phyloP scores from a whole-genome alignment of 2,113 vertebrate genomes.

The Cynocephalus volans region DNA sequence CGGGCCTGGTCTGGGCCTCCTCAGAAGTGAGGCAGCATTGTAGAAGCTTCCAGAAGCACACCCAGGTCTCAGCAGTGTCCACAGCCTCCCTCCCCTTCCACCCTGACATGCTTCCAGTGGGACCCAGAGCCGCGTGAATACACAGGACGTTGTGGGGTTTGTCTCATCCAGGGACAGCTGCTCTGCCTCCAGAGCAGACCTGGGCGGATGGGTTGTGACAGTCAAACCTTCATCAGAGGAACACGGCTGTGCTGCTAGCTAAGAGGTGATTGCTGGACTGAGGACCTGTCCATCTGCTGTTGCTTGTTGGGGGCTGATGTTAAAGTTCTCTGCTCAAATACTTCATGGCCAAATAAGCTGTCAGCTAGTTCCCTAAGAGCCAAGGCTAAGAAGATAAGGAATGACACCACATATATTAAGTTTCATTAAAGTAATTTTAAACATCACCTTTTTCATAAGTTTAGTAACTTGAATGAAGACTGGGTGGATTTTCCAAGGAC shows the following conservation, averaged over 20 bases:
- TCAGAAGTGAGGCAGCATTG: background rate
- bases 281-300: background rate
- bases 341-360: background rate
- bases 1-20: background rate
- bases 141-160: background rate
- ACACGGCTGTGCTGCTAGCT: background rate
- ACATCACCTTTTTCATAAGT: background rate
- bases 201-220: background rate
- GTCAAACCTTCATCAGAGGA: background rate
- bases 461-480: background rate
- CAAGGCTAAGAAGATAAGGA: background rate
- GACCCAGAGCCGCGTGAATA: accelerated
- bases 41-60: background rate
- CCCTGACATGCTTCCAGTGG: background rate
- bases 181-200: background rate
- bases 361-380: background rate
- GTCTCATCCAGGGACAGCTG: background rate
- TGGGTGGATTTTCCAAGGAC: background rate
- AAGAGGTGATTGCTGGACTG: background rate
- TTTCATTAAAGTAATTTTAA: slow-evolving; percentile 5
- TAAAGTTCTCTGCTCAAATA: background rate
- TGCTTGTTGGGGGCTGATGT: background rate
- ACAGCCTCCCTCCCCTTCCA: background rate
- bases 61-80: background rate
- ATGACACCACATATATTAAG: background rate